Evolutionary conservation across 2,888 invertebrate species (phyloP).

Genomic region (Dasysyrphus tricinctus): DNA sequence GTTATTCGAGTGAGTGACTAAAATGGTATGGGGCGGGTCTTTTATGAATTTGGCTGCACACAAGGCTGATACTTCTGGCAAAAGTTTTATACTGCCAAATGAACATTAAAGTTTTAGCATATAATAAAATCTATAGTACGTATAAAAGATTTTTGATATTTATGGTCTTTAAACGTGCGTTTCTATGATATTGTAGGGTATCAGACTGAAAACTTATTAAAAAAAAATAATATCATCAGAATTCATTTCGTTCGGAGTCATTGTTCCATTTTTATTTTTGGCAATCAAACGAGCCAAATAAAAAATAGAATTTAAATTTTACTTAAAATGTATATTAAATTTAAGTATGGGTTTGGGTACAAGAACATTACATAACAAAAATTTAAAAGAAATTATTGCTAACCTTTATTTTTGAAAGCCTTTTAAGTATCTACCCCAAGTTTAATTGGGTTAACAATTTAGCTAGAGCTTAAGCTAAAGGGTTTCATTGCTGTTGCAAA

Average conservation of each 20-base stretch:
- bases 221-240: neutral
- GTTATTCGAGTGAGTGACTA: constrained; percentile 57
- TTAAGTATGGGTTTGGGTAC: too few species aligned
- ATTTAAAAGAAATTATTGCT: too few species aligned
- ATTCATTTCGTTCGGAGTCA: neutral
- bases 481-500: too few species aligned
- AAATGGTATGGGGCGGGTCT: constrained; percentile 34
- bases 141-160: constrained; percentile 16
- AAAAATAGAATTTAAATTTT: too few species aligned
- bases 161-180: neutral
- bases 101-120: constrained; percentile 53
- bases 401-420: too few species aligned
- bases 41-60: constrained; percentile 47
- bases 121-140: neutral
- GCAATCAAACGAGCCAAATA: neutral
- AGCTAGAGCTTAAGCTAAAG: too few species aligned
- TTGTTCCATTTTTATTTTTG: neutral
- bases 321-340: too few species aligned
- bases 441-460: too few species aligned
- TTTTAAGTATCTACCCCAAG: too few species aligned
- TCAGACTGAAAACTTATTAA: neutral
- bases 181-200: neutral
- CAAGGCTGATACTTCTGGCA: constrained; percentile 72
- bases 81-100: constrained; percentile 50
- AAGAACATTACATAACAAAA: too few species aligned